These are phyloP conservation scores for Brachionus manjavacas DNA, from an alignment of 1,140 invertebrate species.

Conservation along the genomic window DNA sequence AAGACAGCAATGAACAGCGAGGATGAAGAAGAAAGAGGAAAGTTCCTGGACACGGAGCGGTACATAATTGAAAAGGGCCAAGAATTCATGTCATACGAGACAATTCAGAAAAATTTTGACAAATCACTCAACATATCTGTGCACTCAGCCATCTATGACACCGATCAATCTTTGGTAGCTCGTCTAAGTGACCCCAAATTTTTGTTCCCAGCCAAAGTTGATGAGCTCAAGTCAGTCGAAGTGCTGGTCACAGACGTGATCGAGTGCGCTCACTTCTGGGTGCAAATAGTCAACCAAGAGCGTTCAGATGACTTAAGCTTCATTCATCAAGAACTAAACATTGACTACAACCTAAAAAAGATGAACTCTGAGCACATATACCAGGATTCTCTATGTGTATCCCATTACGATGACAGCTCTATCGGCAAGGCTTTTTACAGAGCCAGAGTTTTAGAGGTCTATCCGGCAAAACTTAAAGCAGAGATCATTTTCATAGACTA, in stretches of 20 bases:
- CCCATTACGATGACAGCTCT: not conserved
- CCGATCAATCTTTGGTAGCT: not conserved
- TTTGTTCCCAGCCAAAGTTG: not conserved
- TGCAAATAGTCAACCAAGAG: not conserved
- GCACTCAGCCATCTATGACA: not conserved
- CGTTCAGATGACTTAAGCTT: not conserved
- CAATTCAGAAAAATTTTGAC: not conserved
- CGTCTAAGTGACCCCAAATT: not conserved
- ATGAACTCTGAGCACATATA: not conserved
- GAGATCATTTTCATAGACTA: not conserved
- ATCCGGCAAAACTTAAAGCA: not conserved
- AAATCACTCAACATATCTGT: not conserved
- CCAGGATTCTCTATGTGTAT: not conserved
- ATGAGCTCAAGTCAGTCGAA: not conserved
- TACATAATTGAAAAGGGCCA: not conserved
- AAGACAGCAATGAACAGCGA: not conserved
- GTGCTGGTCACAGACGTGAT: not conserved
- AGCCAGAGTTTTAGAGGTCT: not conserved
- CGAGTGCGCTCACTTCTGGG: constrained; percentile 28
- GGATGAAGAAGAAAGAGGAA: not conserved
- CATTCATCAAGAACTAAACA: not conserved
- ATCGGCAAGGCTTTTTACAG: constrained; percentile 3
- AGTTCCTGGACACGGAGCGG: not conserved
- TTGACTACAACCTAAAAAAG: not conserved
- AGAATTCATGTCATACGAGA: not conserved